Evolutionary conservation across 2,113 vertebrate species (phyloP).

Genomic region (Gymnarchus niloticus): DNA sequence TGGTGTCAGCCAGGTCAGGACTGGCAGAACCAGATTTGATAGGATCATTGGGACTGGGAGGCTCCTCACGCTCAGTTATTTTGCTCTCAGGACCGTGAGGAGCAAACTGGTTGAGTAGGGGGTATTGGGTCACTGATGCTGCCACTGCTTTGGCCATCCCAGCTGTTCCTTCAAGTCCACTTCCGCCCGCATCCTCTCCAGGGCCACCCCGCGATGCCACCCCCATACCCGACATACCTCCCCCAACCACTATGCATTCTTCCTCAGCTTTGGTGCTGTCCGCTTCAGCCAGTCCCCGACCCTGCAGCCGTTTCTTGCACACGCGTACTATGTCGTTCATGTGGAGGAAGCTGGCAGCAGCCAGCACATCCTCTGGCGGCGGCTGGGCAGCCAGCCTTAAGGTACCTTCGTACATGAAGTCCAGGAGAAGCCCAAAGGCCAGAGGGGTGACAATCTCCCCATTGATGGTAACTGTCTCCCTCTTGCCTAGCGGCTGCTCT

Average conservation of each 20-base stretch:
- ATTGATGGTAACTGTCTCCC: conserved; percentile 73
- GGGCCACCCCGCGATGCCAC: conserved; percentile 19
- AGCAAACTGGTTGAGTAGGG: conserved; percentile 34
- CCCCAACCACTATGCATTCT: conserved; percentile 21
- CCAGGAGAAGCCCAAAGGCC: conserved; percentile 81
- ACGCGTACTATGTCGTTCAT: conserved; percentile 94
- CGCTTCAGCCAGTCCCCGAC: conserved; percentile 75
- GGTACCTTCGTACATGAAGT: conserved; percentile 88
- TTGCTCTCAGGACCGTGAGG: conserved; percentile 43
- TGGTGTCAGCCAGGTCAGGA: conserved; percentile 75
- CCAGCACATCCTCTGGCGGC: conserved; percentile 84
- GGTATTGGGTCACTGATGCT: conserved; percentile 22
- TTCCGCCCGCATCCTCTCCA: conserved; percentile 8
- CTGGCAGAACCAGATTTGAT: conserved; percentile 47
- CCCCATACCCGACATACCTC: conserved; percentile 10
- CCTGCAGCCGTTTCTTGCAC: conserved; percentile 81
- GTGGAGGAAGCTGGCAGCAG: conserved; percentile 88
- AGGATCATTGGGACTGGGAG: conserved; percentile 17
- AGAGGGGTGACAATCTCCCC: conserved; percentile 84
- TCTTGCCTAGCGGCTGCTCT: conserved; percentile 65
- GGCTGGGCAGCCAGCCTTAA: conserved; percentile 69
- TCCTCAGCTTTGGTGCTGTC: conserved; percentile 90
- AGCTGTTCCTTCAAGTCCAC: conserved; percentile 8
- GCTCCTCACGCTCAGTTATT: conserved; percentile 14
- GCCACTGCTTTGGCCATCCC: conserved; percentile 29